These are phyloP conservation scores for Squalus acanthias DNA, from an alignment of 2,797 vertebrate genomes.

Conservation along the genomic window DNA sequence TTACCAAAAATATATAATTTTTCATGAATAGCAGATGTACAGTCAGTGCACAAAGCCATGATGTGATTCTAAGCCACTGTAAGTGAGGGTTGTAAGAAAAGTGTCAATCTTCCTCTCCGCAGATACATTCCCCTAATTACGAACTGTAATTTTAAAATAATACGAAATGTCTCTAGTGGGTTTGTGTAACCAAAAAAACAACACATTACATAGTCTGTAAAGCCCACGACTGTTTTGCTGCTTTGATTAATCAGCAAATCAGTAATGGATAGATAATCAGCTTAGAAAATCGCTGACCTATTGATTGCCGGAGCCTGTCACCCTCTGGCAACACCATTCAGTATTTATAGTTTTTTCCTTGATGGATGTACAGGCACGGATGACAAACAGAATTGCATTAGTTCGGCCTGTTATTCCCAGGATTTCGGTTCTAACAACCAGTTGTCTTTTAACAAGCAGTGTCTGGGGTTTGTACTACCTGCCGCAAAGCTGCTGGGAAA, in stretches of 20 bases:
- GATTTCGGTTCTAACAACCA: background rate
- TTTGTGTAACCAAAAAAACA: background rate
- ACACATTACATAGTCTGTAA: background rate
- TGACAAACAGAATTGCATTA: background rate
- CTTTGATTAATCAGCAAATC: slow-evolving; percentile 14
- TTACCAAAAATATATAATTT: background rate
- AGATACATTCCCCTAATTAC: background rate
- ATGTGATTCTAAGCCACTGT: background rate
- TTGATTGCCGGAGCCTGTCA: background rate
- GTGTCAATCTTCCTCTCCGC: background rate
- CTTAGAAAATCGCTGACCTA: background rate
- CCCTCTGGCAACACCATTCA: background rate
- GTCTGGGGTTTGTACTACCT: background rate
- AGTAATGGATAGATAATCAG: background rate
- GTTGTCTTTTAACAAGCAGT: slow-evolving; percentile 31
- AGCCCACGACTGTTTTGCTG: background rate
- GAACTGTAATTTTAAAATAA: slow-evolving; percentile 21
- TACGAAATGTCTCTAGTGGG: background rate
- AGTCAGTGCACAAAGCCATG: background rate
- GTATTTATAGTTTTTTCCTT: background rate
- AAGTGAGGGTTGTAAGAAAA: background rate
- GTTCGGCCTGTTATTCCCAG: slow-evolving; percentile 11
- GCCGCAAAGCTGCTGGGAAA: background rate
- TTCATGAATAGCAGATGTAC: background rate
- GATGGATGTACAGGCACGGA: background rate